A percentile compares a stretch with the other conserved stretches of the same genome.
These are phyloP conservation scores for Lysandra coridon DNA, from an alignment of 2,888 invertebrate species.

Conservation along the genomic window DNA sequence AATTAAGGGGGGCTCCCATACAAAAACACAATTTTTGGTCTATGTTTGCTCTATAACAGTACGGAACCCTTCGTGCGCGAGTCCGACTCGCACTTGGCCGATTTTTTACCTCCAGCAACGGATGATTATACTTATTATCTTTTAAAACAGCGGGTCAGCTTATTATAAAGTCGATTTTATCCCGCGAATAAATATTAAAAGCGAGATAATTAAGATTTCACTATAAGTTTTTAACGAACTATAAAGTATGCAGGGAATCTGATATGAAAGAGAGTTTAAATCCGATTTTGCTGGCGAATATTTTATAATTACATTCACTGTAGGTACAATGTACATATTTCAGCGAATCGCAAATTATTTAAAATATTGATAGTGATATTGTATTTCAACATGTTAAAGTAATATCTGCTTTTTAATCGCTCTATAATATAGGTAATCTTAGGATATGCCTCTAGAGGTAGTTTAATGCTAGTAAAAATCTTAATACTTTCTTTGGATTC, in stretches of 20 bases:
- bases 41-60: too few species aligned
- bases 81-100: too few species aligned
- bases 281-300: not conserved
- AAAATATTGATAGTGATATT: not conserved
- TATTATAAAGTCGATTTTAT: slow-evolving; percentile 31
- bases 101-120: slow-evolving; percentile 29
- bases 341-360: not conserved
- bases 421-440: not conserved
- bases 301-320: slow-evolving; percentile 1
- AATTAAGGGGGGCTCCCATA: too few species aligned
- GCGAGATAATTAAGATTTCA: slow-evolving; percentile 21
- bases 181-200: slow-evolving; percentile 32
- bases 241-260: slow-evolving; percentile 8
- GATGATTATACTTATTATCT: slow-evolving; percentile 6
- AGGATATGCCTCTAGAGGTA: too few species aligned
- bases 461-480: too few species aligned
- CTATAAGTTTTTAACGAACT: slow-evolving; percentile 24
- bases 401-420: not conserved
- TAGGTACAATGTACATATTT: not conserved
- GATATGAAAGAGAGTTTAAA: not conserved
- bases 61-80: too few species aligned
- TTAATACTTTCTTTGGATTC: too few species aligned
- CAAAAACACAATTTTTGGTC: too few species aligned
- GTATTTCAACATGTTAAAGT: not conserved
- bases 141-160: slow-evolving; percentile 18